Conservation (phyloP, 2,113 vertebrate genomes). For the Prietella phreatophila region DNA sequence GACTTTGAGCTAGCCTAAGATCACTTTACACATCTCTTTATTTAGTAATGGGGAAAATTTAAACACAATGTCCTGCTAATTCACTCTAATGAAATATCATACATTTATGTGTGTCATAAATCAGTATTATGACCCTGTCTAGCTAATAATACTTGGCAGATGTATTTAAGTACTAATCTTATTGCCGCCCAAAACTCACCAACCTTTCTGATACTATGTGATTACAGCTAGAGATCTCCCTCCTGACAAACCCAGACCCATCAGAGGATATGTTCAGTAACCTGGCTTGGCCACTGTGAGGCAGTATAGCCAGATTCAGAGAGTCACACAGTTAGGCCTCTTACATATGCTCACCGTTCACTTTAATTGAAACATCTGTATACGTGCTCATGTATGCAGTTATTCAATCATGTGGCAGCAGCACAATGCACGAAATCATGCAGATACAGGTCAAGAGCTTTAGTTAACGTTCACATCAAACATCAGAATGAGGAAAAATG, state of each 20-base stretch:
- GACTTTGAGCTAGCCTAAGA: background rate
- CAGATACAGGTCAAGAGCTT: background rate
- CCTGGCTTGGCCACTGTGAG: constrained; percentile 44
- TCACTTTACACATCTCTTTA: background rate
- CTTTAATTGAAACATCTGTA: background rate
- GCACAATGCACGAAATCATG: background rate
- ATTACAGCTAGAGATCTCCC: constrained; percentile 37
- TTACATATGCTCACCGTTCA: background rate
- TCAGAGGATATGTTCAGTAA: constrained; percentile 9
- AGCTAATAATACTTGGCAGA: constrained; percentile 10
- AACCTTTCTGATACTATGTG: constrained; percentile 34
- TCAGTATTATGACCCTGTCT: constrained; percentile 8
- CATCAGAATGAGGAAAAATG: background rate
- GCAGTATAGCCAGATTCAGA: constrained; percentile 31
- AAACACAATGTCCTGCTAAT: constrained; percentile 9
- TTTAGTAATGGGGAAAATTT: background rate
- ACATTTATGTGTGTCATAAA: constrained; percentile 3
- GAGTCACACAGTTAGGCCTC: background rate
- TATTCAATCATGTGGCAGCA: background rate
- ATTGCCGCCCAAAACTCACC: constrained; percentile 5
- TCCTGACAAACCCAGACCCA: constrained; percentile 12
- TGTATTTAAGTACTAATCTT: constrained; percentile 8
- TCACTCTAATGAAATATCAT: background rate
- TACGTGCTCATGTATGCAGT: background rate
- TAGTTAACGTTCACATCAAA: background rate